These are phyloP conservation scores for Clarias fuscus DNA, from an alignment of 2,797 vertebrate genomes.

Conservation along the genomic window DNA sequence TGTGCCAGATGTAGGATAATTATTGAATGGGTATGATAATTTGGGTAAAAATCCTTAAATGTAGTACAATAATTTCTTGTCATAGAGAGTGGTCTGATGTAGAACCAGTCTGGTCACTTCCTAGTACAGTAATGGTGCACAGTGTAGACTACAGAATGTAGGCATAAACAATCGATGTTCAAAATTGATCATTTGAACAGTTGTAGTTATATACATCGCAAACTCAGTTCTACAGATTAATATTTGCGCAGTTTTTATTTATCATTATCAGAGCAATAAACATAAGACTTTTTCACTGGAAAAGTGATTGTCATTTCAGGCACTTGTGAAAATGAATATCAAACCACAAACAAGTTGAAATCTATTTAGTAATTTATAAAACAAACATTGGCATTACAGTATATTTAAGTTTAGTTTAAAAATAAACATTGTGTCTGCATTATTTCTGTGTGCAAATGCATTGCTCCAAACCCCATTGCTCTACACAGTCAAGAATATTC, in stretches of 20 bases:
- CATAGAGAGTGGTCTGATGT: too few species aligned
- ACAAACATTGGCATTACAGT: not conserved
- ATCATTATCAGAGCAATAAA: slow-evolving; percentile 24
- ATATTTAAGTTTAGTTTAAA: slow-evolving; percentile 17
- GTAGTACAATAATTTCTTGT: too few species aligned
- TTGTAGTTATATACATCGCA: too few species aligned
- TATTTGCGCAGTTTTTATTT: slow-evolving; percentile 37
- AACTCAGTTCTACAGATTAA: slow-evolving; percentile 66
- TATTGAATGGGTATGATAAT: too few species aligned
- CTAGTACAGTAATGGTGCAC: too few species aligned
- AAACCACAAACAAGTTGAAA: slow-evolving; percentile 12
- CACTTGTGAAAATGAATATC: slow-evolving; percentile 46
- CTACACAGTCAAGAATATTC: slow-evolving; percentile 5
- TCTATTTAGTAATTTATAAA: slow-evolving; percentile 5
- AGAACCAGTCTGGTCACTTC: too few species aligned
- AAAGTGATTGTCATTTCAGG: slow-evolving; percentile 54
- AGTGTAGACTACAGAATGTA: too few species aligned
- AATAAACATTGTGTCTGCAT: not conserved
- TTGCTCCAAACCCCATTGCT: slow-evolving; percentile 20
- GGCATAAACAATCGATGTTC: too few species aligned
- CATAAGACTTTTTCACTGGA: not conserved
- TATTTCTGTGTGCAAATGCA: not conserved
- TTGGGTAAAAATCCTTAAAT: too few species aligned
- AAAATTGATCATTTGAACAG: too few species aligned
- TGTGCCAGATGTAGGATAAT: too few species aligned